Evolutionary conservation across 2,888 invertebrate species (phyloP).

Genomic region (Balanococcus diminutus): DNA sequence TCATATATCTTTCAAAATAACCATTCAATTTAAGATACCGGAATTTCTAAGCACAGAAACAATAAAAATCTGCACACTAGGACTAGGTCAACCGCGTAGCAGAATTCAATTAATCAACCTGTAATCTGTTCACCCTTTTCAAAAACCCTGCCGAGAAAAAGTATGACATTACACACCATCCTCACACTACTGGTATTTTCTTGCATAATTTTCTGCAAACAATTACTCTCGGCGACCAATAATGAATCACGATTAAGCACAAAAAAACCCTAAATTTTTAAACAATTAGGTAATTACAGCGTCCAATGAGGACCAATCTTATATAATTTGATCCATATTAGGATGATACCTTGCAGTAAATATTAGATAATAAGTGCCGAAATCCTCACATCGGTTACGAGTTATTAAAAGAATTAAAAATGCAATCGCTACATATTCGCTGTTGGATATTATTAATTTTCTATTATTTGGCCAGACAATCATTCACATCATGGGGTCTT

Average conservation of each 20-base stretch:
- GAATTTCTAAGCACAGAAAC: not conserved
- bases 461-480: constrained; percentile 40
- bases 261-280: constrained; percentile 1
- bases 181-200: constrained; percentile 11
- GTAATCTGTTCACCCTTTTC: not conserved
- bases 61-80: not conserved
- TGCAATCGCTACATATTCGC: constrained; percentile 45
- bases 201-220: not conserved
- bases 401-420: constrained; percentile 41
- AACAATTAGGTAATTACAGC: constrained; percentile 1
- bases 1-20: not conserved
- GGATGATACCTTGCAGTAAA: constrained; percentile 50
- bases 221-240: not conserved
- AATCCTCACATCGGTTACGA: constrained; percentile 37
- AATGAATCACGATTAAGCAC: not conserved
- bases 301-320: constrained; percentile 18
- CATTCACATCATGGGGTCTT: constrained; percentile 46
- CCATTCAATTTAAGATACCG: not conserved
- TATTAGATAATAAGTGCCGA: constrained; percentile 47
- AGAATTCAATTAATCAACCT: not conserved
- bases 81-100: not conserved
- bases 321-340: constrained; percentile 51
- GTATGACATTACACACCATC: not conserved
- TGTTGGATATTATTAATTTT: constrained; percentile 46
- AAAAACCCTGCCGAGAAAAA: constrained; percentile 26